Evolutionary conservation across 2,113 vertebrate genomes (phyloP).

Genomic region (Sus scrofa): DNA sequence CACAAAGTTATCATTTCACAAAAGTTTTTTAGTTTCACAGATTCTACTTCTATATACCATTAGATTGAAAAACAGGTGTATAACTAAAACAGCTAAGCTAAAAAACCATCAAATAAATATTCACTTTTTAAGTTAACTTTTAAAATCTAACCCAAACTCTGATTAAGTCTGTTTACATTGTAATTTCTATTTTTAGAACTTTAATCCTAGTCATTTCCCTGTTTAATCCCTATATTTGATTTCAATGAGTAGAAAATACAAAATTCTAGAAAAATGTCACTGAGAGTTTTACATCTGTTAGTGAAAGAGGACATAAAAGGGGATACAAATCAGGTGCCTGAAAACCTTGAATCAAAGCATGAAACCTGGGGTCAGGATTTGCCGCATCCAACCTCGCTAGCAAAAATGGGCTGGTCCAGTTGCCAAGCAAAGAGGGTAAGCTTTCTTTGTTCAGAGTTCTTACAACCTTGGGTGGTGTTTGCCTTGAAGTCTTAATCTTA

Average conservation of each 20-base stretch:
- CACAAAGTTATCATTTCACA: neutral
- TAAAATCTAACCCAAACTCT: conserved; percentile 21
- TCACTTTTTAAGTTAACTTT: conserved; percentile 31
- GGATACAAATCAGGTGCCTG: neutral
- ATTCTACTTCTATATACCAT: neutral
- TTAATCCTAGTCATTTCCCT: neutral
- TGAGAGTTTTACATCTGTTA: neutral
- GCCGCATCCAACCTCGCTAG: neutral
- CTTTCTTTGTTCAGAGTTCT: neutral
- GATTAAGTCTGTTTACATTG: neutral
- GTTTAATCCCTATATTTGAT: neutral
- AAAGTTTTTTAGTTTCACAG: conserved; percentile 23
- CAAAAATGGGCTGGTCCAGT: neutral
- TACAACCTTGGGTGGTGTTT: neutral
- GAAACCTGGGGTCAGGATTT: neutral
- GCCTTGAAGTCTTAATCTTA: conserved; percentile 18
- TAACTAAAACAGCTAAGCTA: conserved; percentile 31
- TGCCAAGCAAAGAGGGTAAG: neutral
- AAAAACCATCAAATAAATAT: conserved; percentile 29
- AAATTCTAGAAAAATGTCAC: conserved; percentile 26
- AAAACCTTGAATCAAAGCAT: neutral
- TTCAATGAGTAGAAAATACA: neutral
- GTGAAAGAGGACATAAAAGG: neutral
- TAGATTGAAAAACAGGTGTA: neutral
- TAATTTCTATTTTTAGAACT: conserved; percentile 43